Evolutionary conservation across 2,888 invertebrate genomes (phyloP), one percentile per base, ranked within the genome.

Genomic region (Apodemia zela): DNA sequence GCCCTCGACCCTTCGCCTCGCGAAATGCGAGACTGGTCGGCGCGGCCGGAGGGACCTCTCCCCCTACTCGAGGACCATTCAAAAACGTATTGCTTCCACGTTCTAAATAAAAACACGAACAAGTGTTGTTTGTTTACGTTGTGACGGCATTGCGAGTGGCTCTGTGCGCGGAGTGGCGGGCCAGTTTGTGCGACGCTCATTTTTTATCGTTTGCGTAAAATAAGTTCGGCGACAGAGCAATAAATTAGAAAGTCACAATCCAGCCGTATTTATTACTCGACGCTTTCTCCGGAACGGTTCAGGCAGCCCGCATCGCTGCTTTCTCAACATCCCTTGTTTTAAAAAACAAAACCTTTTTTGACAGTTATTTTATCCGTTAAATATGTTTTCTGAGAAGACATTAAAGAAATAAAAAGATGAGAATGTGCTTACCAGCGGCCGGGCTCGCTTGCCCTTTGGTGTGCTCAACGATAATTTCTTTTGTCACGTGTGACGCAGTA

Each of bases 211-310:
- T 82, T 80, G 77, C 74, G 66, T 66, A 74, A 66, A 65, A 65
- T 66, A 75, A 68, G 74, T 73, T 77, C 72, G 70, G 65, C 68
- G 67, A 66, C 68, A 69, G 68, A 72, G 74, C 82, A 82, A 82
- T 87, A 84, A 85, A 84, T 84, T 84, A 85, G 89, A 89, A 87
- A 89, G 87, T 76, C 71, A 71, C 75, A 71, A 77, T 72, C 71
- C 74, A 74, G 69, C 70, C 71, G 70, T 64, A 67, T 72, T 69
- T 67, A 68, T 75, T 78, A 80, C 80, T 76, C 79, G 75, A 69
- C 68, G 81, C 86, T 87, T 84, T 87, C 87, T 76, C 80, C 78
- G 70, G 66, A 67, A 77, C 80, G 79, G 79, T 74, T 17, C 0
- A 7, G 45, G 8, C n/a, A 8, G 72, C 68, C 68, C 65, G 65